Conservation (phyloP, 2,888 invertebrate genomes). For the Calliopum simillimum region DNA sequence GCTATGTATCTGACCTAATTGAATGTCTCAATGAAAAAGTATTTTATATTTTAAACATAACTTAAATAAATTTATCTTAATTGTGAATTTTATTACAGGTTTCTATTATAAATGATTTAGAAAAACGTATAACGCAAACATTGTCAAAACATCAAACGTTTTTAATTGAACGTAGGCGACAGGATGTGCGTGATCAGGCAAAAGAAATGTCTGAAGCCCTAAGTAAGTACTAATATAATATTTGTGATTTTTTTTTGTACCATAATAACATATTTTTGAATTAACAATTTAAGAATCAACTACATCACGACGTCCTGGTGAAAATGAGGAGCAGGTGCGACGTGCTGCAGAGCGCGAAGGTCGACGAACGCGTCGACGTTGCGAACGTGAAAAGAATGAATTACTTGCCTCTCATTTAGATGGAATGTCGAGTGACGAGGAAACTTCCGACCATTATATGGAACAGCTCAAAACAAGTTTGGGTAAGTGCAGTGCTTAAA, state of each 20-base stretch:
- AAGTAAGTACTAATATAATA: conserved; percentile 67
- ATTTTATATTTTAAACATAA: conserved; percentile 26
- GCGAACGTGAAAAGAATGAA: conserved; percentile 79
- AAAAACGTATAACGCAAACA: conserved; percentile 80
- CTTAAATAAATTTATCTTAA: not conserved
- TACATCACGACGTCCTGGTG: conserved; percentile 63
- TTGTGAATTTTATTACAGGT: conserved; percentile 67
- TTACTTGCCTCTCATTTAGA: conserved; percentile 79
- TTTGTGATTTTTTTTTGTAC: conserved; percentile 4
- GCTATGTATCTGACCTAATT: conserved; percentile 95
- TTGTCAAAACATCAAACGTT: conserved; percentile 80
- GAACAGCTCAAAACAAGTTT: conserved; percentile 73
- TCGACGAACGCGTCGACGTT: conserved; percentile 85
- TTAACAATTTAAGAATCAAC: conserved; percentile 51
- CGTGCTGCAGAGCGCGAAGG: conserved; percentile 93
- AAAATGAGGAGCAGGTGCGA: conserved; percentile 79
- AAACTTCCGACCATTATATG: conserved; percentile 86
- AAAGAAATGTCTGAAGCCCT: conserved; percentile 84
- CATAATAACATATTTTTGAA: conserved; percentile 13
- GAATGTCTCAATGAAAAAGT: conserved; percentile 99
- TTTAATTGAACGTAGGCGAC: conserved; percentile 84
- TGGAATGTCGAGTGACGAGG: conserved; percentile 97
- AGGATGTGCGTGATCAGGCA: conserved; percentile 94
- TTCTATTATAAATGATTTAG: conserved; percentile 80
- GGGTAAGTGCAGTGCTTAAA: conserved; percentile 50